phyloP scores from a whole-genome alignment of 2,113 vertebrate genomes.

The Pterocles gutturalis region DNA sequence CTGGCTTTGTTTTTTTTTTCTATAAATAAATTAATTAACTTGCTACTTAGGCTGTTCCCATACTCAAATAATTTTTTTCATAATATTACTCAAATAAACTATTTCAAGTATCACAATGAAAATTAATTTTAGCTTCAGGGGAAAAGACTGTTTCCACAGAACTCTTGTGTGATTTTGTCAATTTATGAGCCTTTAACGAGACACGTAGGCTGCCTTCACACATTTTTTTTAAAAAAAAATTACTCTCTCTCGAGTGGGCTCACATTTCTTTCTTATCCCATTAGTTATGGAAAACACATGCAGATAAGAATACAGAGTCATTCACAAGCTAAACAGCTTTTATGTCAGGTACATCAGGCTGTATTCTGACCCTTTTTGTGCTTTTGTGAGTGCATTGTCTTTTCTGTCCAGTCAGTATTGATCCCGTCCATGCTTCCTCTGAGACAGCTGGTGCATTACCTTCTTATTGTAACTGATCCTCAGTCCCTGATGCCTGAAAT shows the following conservation, averaged over 20 bases:
- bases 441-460: neutral
- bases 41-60: neutral
- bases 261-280: neutral
- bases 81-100: neutral
- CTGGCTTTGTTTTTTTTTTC: neutral
- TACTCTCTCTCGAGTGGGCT: neutral
- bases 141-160: neutral
- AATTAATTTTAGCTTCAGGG: neutral
- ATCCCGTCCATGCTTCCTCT: neutral
- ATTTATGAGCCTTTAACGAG: neutral
- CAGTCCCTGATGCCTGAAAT: constrained; percentile 57
- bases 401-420: constrained; percentile 22
- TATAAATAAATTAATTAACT: neutral
- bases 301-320: neutral
- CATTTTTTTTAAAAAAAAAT: neutral
- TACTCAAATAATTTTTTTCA: neutral
- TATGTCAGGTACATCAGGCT: constrained; percentile 41
- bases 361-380: constrained; percentile 31
- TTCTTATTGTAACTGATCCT: constrained; percentile 12
- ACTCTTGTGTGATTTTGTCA: neutral
- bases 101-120: neutral
- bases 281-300: neutral
- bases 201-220: neutral
- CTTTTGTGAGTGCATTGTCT: constrained; percentile 75
- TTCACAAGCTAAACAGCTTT: constrained; percentile 60